phyloP scores from a whole-genome alignment of 1,140 invertebrate genomes.

The Caenorhabditis briggsae region DNA sequence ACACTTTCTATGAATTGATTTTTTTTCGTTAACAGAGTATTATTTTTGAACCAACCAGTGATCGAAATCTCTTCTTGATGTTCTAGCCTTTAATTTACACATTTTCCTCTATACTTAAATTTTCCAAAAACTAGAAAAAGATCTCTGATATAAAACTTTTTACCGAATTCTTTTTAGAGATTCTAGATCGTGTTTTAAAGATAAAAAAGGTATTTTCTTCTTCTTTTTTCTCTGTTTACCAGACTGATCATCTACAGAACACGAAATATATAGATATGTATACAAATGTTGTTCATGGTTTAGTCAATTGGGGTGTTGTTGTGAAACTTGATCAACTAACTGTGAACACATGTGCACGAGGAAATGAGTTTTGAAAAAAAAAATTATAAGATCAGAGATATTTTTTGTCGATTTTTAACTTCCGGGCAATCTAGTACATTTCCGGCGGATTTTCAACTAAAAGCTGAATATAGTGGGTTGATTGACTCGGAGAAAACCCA shows the following conservation, averaged over 20 bases:
- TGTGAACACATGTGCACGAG: not conserved
- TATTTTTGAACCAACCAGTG: too few species aligned
- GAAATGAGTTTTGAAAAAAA: too few species aligned
- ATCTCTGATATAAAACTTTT: not conserved
- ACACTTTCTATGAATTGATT: not conserved
- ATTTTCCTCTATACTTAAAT: too few species aligned
- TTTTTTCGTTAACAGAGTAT: too few species aligned
- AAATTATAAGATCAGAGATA: too few species aligned
- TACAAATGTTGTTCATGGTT: conserved; percentile 4
- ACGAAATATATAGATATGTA: not conserved
- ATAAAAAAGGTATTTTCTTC: not conserved
- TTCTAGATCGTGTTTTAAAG: conserved; percentile 5
- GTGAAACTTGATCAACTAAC: conserved; percentile 28
- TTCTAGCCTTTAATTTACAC: too few species aligned
- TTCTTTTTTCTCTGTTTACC: not conserved
- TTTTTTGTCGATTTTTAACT: too few species aligned
- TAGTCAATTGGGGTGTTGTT: conserved; percentile 3
- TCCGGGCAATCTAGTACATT: too few species aligned
- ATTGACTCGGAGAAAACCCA: too few species aligned
- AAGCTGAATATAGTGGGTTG: too few species aligned
- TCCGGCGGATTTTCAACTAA: too few species aligned
- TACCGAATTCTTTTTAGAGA: not conserved
- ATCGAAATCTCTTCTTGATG: too few species aligned
- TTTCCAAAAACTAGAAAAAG: not conserved
- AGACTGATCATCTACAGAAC: conserved; percentile 21